These are phyloP conservation scores for Aphyosemion australe DNA, from an alignment of 2,113 vertebrate genomes.

Conservation along the genomic window DNA sequence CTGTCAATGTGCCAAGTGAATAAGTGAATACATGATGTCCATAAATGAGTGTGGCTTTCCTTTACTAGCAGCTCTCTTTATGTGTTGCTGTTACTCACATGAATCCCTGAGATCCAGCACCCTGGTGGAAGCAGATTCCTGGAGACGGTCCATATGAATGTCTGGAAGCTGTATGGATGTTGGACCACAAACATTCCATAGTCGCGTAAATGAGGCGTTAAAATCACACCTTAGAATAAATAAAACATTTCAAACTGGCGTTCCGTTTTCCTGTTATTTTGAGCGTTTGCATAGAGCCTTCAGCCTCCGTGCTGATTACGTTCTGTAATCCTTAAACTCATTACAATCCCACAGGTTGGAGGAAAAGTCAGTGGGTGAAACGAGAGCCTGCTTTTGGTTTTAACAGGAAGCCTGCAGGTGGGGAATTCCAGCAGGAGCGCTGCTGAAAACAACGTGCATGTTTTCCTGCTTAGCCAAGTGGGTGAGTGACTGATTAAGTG, in stretches of 20 bases:
- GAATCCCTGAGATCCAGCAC: no score
- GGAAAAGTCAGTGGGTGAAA: slow-evolving; percentile 42
- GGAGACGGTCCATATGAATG: no score
- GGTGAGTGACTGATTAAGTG: slow-evolving; percentile 48
- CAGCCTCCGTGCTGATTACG: slow-evolving; percentile 40
- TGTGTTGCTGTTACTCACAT: no score
- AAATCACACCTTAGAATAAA: no score
- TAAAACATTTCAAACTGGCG: background rate
- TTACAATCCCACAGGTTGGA: slow-evolving; percentile 30
- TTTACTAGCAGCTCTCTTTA: no score
- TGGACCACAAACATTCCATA: no score
- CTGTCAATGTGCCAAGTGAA: no score
- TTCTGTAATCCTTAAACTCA: slow-evolving; percentile 43
- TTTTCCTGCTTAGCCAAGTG: slow-evolving; percentile 25
- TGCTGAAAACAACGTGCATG: slow-evolving; percentile 28
- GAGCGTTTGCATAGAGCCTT: slow-evolving; percentile 28
- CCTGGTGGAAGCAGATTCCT: no score
- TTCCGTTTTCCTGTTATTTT: slow-evolving; percentile 34
- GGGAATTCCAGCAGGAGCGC: slow-evolving; percentile 11
- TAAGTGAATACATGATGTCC: no score
- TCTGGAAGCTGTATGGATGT: no score
- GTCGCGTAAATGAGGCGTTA: no score
- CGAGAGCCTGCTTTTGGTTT: slow-evolving; percentile 23
- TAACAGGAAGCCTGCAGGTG: slow-evolving; percentile 4
- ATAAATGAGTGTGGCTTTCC: no score